These are phyloP conservation scores for Paraplagusia blochii DNA, from an alignment of 2,113 vertebrate genomes.

Conservation along the genomic window DNA sequence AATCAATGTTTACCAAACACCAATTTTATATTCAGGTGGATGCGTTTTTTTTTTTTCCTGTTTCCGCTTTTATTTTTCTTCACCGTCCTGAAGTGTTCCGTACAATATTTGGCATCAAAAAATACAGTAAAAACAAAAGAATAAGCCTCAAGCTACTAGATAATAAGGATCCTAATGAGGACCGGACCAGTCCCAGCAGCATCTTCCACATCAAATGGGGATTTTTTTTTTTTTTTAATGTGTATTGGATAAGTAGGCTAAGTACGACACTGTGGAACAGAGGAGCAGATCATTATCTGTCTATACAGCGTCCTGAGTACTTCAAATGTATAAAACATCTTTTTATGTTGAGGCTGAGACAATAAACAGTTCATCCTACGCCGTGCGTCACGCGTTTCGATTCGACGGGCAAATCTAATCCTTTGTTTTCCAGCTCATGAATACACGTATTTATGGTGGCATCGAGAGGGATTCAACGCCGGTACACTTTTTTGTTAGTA, in stretches of 20 bases:
- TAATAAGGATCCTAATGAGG: constrained; percentile 63
- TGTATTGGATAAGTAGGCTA: constrained; percentile 61
- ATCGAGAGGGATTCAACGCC: constrained; percentile 37
- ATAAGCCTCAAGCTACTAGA: constrained; percentile 47
- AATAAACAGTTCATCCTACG: constrained; percentile 44
- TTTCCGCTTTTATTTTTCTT: background rate
- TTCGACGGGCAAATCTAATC: constrained; percentile 1
- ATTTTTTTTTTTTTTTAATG: constrained; percentile 38
- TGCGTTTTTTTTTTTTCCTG: constrained; percentile 2
- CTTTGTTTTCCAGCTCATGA: constrained; percentile 8
- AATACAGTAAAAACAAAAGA: constrained; percentile 27
- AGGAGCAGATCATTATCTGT: constrained; percentile 62
- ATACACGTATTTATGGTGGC: constrained; percentile 36
- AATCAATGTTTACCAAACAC: constrained; percentile 33
- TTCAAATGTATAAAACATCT: constrained; percentile 45
- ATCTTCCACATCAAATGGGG: constrained; percentile 51
- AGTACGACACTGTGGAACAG: constrained; percentile 59
- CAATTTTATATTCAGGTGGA: constrained; percentile 25
- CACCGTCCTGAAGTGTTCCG: constrained; percentile 12
- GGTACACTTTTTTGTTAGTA: constrained; percentile 58
- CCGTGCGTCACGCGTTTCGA: constrained; percentile 24
- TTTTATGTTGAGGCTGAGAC: constrained; percentile 56
- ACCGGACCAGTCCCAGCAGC: constrained; percentile 49
- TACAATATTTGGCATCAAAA: constrained; percentile 13
- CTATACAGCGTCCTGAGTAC: constrained; percentile 44